Percentiles rank a stretch among this genome's conserved stretches.
These are phyloP conservation scores for Megatriorchis doriae DNA, from an alignment of 2,113 vertebrate species.

Conservation along the genomic window DNA sequence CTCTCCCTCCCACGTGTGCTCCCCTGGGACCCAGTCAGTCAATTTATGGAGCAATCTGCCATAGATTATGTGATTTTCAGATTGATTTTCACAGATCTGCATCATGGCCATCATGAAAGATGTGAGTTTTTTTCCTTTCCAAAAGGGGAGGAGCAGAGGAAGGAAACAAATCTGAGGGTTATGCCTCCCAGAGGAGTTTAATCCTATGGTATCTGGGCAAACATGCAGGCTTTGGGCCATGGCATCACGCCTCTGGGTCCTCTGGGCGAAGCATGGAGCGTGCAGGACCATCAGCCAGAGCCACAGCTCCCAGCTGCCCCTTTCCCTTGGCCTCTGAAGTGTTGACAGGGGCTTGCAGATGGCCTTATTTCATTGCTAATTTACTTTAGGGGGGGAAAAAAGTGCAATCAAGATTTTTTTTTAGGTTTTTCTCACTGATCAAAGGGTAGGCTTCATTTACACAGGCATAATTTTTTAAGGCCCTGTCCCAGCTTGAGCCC, in stretches of 20 bases:
- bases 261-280: fast-evolving
- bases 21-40: background rate
- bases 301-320: background rate
- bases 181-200: background rate
- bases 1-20: background rate
- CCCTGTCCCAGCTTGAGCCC: background rate
- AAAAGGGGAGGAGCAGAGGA: background rate
- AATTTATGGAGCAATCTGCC: background rate
- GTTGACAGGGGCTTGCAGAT: background rate
- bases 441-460: background rate
- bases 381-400: background rate
- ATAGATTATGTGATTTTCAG: background rate
- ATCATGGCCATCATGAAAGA: background rate
- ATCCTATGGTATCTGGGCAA: background rate
- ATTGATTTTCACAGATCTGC: slow-evolving; percentile 4
- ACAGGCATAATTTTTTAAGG: background rate
- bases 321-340: background rate
- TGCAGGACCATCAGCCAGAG: background rate
- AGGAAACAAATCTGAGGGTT: background rate
- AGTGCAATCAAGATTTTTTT: background rate
- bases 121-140: background rate
- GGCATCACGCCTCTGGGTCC: background rate
- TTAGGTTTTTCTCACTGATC: background rate
- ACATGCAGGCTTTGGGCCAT: fast-evolving
- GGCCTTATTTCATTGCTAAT: background rate